These are phyloP conservation scores for Pherbina coryleti DNA, from an alignment of 2,888 invertebrate genomes.

Conservation along the genomic window DNA sequence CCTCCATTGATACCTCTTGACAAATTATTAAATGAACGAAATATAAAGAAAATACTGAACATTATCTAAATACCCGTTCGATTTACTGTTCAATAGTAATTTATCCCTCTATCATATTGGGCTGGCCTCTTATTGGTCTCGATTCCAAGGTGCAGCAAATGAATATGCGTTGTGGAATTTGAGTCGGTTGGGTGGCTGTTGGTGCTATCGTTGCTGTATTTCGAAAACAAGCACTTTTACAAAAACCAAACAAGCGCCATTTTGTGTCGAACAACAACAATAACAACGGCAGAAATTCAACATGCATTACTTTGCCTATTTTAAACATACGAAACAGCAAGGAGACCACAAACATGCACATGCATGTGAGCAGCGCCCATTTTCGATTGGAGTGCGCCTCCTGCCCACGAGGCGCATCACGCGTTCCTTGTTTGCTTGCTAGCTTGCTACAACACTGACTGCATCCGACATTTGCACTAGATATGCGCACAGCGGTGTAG, in stretches of 20 bases:
- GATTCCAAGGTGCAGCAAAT: neutral
- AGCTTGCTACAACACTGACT: constrained; percentile 16
- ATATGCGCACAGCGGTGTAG: constrained; percentile 39
- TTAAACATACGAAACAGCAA: neutral
- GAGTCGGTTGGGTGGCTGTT: neutral
- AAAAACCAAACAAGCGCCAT: constrained; percentile 19
- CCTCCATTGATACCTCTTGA: too few relatives aligned
- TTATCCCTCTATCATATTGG: neutral
- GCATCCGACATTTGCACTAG: constrained; percentile 29
- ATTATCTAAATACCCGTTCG: too few relatives aligned
- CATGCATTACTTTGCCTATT: constrained; percentile 23
- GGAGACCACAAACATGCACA: neutral
- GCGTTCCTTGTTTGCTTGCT: neutral
- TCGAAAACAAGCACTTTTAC: constrained; percentile 2
- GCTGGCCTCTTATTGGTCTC: neutral
- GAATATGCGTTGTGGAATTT: neutral
- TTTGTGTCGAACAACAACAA: constrained; percentile 17
- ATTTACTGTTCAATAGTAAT: neutral
- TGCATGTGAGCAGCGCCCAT: constrained; percentile 21
- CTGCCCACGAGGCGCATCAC: neutral
- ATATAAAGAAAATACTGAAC: too few relatives aligned
- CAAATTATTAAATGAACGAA: too few relatives aligned
- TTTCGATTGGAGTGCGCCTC: constrained; percentile 7
- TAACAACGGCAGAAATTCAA: neutral
- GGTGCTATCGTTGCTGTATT: neutral